These are phyloP conservation scores for Meteorus sp. DNA, from an alignment of 1,140 invertebrate species.

Conservation along the genomic window DNA sequence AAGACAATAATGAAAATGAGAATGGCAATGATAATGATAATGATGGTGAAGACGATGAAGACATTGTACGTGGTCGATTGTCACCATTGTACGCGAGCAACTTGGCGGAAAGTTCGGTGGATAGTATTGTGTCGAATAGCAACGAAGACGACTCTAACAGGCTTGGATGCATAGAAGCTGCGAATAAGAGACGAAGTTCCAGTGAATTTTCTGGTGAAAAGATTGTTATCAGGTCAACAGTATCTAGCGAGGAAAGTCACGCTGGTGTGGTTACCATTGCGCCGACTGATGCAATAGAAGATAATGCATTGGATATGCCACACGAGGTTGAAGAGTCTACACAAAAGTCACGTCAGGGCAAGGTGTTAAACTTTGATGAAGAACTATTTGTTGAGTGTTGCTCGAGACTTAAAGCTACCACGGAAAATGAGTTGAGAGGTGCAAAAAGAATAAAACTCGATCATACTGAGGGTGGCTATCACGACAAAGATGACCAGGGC, in stretches of 20 bases:
- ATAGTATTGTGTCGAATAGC: constrained; percentile 32
- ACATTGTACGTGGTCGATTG: constrained; percentile 36
- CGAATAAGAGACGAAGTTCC: constrained; percentile 23
- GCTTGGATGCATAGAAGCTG: constrained; percentile 11
- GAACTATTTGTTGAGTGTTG: constrained; percentile 56
- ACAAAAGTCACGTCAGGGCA: constrained; percentile 46
- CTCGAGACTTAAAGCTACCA: constrained; percentile 53
- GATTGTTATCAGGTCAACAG: constrained; percentile 45
- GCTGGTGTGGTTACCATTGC: constrained; percentile 49
- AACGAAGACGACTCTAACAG: constrained; percentile 26
- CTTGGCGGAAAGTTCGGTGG: constrained; percentile 43
- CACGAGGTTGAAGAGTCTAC: constrained; percentile 34
- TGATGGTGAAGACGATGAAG: constrained; percentile 32
- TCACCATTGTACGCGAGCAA: constrained; percentile 49
- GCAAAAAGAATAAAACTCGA: constrained; percentile 57
- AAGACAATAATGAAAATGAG: constrained; percentile 10
- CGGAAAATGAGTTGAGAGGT: constrained; percentile 53
- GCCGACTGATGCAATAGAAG: constrained; percentile 52
- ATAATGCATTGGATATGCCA: constrained; percentile 51
- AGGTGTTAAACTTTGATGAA: constrained; percentile 54
- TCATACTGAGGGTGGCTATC: constrained; percentile 45
- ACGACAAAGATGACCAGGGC: constrained; percentile 42
- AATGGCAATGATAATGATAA: constrained; percentile 31
- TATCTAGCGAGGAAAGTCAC: constrained; percentile 33
- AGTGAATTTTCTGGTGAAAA: constrained; percentile 46